Evolutionary conservation across 2,888 invertebrate genomes (phyloP), one percentile per base, ranked within the genome.

Genomic region (Rutpela maculata): DNA sequence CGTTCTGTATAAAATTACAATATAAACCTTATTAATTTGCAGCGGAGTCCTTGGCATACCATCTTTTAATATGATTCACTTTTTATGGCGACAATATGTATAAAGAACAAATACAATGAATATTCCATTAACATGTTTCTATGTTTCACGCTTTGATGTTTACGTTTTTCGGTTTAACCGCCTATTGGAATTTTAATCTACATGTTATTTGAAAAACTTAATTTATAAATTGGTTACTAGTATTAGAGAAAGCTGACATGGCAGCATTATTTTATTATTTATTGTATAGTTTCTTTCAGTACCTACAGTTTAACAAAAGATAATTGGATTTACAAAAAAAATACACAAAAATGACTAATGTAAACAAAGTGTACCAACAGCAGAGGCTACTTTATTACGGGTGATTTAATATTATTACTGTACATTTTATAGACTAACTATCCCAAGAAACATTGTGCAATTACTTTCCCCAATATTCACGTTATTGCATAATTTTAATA

Each of bases 31-130:
- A 50, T 19, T 38, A 66, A 66, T 66, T 66, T 19, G 12, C 38
- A 38, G 19, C 50, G 9, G 50, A 38, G 66, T 66, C 66, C 66
- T 66, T 66, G 66, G 22, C 66, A 43, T 66, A 43, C 66, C 66
- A 66, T 66, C 50, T 38, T 66, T 38, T 43, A 18, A 66, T 38
- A 15, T 66, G 66, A 66, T 66, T 66, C 66, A 66, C 43, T 38
- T 50, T 38, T 17, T 50, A 38, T 10, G 66, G 66, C 22, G 19
- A 66, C 43, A 43, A 66, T 50, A 50, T 38, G 50, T 66, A 38
- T 38, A 66, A 43, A 66, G 66, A 50, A 66, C 66, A 66, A 66
- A 66, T 66, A 19, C 18, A 19, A 59, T 59, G 19, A 19, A 59
- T 59, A 22, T 59, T 59, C 19, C 22, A 50, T 50, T 50, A 50